A percentile compares a stretch with the other conserved stretches of the same genome.
phyloP scores from a whole-genome alignment of 2,797 vertebrate species.

The Phrynocephalus forsythii region DNA sequence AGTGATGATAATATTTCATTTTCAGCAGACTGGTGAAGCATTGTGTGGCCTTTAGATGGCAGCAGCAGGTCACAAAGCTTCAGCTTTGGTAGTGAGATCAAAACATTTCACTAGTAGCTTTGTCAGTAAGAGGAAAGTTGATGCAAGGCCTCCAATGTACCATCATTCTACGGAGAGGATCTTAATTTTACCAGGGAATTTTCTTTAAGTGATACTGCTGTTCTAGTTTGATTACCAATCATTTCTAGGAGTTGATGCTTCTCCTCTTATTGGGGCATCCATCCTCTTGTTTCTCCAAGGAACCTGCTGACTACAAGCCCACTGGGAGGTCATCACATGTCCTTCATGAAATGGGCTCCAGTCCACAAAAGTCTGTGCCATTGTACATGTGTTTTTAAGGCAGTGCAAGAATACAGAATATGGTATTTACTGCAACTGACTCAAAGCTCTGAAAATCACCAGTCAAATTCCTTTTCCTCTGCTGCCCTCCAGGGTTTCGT shows the following conservation, averaged over 20 bases:
- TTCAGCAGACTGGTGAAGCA: neutral
- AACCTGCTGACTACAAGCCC: neutral
- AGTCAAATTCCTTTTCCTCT: slow-evolving; percentile 19
- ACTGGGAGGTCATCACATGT: neutral
- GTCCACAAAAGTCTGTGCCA: neutral
- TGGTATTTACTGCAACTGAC: neutral
- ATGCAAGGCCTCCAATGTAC: too few relatives aligned
- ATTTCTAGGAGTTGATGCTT: neutral
- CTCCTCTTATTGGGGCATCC: neutral
- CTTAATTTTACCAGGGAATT: neutral
- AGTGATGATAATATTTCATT: neutral
- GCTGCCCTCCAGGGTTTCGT: slow-evolving; percentile 17
- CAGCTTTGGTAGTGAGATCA: too few relatives aligned
- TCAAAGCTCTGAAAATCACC: neutral
- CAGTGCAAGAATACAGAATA: neutral
- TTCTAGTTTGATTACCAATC: neutral
- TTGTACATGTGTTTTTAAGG: neutral
- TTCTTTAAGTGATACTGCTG: neutral
- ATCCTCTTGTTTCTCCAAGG: neutral
- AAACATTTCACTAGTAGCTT: too few relatives aligned
- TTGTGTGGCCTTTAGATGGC: neutral
- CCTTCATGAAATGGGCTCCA: neutral
- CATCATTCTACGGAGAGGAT: neutral
- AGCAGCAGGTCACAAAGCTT: neutral
- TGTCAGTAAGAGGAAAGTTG: too few relatives aligned